These are phyloP conservation scores for Xestia ashworthii DNA, from an alignment of 2,888 invertebrate genomes.

Conservation along the genomic window DNA sequence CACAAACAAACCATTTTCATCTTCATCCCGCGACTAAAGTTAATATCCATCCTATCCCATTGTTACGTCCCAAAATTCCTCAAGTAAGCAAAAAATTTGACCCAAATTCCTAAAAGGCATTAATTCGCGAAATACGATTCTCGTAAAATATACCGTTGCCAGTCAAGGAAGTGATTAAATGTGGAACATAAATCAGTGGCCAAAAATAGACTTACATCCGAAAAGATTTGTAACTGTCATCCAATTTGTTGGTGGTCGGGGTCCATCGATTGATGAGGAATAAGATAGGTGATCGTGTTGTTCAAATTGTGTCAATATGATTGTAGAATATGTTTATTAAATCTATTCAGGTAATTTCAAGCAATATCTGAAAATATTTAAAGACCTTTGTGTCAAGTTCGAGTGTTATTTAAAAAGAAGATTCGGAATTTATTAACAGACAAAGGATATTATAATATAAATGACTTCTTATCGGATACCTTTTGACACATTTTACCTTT, in stretches of 20 bases:
- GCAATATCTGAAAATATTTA: too few relatives aligned
- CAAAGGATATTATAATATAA: too few relatives aligned
- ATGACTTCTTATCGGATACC: too few relatives aligned
- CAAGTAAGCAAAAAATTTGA: conserved; percentile 54
- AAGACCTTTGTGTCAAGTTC: too few relatives aligned
- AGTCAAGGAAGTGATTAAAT: conserved; percentile 67
- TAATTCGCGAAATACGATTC: conserved; percentile 65
- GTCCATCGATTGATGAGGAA: conserved; percentile 20
- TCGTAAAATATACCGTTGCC: conserved; percentile 68
- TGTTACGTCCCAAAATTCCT: conserved; percentile 26
- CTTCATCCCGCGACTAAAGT: not conserved
- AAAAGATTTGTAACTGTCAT: conserved; percentile 47
- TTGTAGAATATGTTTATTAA: not conserved
- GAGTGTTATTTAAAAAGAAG: too few relatives aligned
- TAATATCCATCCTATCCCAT: not conserved
- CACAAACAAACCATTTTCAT: not conserved
- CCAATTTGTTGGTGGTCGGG: conserved; percentile 43
- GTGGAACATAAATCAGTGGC: conserved; percentile 62
- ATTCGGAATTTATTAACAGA: too few relatives aligned
- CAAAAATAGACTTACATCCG: conserved; percentile 48
- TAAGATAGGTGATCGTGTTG: not conserved
- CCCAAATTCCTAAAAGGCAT: conserved; percentile 54
- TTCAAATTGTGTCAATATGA: not conserved
- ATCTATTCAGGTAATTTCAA: too few relatives aligned
- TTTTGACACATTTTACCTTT: too few relatives aligned